Evolutionary conservation across 2,888 invertebrate genomes (phyloP), one percentile per base, ranked within the genome.

Genomic region (Xestoiulus laeticollis): DNA sequence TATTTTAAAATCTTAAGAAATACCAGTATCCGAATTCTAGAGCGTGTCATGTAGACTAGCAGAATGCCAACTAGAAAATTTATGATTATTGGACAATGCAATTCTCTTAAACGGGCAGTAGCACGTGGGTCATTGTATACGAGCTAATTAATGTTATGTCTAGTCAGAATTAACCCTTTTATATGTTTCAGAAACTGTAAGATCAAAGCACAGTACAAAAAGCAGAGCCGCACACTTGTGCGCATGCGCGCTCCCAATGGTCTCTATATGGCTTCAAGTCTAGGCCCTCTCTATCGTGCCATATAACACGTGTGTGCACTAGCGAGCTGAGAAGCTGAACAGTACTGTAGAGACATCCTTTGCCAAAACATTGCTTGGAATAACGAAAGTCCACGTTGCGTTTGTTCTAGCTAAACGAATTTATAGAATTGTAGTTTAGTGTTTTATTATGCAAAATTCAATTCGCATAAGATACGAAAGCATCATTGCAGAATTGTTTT

Each of bases 321-420:
- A 78, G 78, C 30, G 78, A 78, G 78, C 78, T 78, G 78, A 30
- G 78, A 78, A 78, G 78, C 78, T 78, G 16, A 78, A 78, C 30
- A 14, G 30, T 26, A 16, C 26, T 78, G 78, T 30, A 30, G 78
- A 12, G 30, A 30, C 78, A 30, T 78, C 78, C 30, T 78, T 30
- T 30, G 12, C 78, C 78, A 30, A 30, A 78, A 78, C 78, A 78
- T 30, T 78, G 16, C 78, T 30, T 1, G 26, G 78, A 78, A 30
- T 78, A 78, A 30, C 30, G 30, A 78, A 78, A 78, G 59, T 26
- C 2, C 22, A 68, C 68, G 26, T 68, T 68, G 68, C 26, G 68
- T 68, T n/a, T 68, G 1, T n/a, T 68, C 68, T 4, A 26, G n/a
- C 68, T n/a, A 26, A 68, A 26, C 26, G 8, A 26, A 68, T 68